phyloP scores from a whole-genome alignment of 92 coral and sea anemone species.

The Phymanthus crucifer region DNA sequence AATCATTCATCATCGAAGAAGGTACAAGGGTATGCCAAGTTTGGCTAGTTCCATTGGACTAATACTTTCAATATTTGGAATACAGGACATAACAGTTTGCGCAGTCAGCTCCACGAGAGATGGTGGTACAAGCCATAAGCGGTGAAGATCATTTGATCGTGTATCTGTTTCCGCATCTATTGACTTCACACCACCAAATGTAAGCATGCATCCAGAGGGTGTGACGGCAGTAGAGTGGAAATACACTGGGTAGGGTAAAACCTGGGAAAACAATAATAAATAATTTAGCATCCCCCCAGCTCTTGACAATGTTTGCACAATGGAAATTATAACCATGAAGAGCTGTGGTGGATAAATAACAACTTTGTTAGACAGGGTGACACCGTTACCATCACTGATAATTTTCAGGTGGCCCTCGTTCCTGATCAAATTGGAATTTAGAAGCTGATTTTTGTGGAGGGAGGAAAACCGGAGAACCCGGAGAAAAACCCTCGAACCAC shows the following conservation, averaged over 20 bases:
- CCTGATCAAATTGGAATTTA: too few species aligned
- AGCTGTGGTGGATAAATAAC: too few species aligned
- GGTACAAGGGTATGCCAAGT: constrained; percentile 62
- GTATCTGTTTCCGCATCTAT: constrained; percentile 49
- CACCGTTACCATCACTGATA: too few species aligned
- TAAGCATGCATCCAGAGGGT: constrained; percentile 83
- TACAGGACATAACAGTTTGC: constrained; percentile 50
- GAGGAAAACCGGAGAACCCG: too few species aligned
- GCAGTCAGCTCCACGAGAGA: constrained; percentile 66
- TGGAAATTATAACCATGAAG: too few species aligned
- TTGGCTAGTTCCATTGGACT: constrained; percentile 29
- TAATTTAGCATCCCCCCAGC: too few species aligned
- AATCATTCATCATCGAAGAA: constrained; percentile 26
- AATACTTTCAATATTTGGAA: constrained; percentile 35
- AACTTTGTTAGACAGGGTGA: too few species aligned
- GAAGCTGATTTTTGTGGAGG: too few species aligned
- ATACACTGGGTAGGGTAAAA: constrained; percentile 77
- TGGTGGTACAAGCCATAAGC: constrained; percentile 75
- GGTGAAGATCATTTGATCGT: constrained; percentile 76
- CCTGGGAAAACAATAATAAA: constrained; percentile 29
- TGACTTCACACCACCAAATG: constrained; percentile 93
- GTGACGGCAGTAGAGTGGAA: constrained; percentile 97
- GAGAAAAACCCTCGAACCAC: too few species aligned
- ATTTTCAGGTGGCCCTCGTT: too few species aligned
- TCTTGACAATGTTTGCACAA: too few species aligned